Evolutionary conservation across 2,797 vertebrate species (phyloP).

Genomic region (Rallus crepitans): DNA sequence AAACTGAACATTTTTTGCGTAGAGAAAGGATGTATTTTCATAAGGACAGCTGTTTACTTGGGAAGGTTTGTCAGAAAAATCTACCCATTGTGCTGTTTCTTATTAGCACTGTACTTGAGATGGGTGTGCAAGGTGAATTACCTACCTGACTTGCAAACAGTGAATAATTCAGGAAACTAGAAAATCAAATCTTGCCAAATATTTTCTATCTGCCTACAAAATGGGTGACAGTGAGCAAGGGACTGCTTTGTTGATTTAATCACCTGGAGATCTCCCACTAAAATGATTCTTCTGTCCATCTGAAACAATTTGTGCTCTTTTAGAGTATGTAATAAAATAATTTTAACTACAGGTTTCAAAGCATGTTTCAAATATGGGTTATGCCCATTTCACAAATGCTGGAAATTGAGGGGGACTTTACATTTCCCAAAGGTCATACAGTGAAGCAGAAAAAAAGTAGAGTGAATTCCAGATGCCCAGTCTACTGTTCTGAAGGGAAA

Average conservation of each 20-base stretch:
- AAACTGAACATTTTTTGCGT: not conserved
- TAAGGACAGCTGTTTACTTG: not conserved
- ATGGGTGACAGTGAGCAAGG: not conserved
- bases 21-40: not conserved
- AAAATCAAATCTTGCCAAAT: not conserved
- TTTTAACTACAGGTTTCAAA: not conserved
- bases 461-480: not conserved
- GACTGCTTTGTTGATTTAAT: not conserved
- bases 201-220: not conserved
- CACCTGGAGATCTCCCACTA: not conserved
- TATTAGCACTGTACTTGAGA: not conserved
- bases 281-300: not conserved
- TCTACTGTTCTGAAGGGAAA: not conserved
- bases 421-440: not conserved
- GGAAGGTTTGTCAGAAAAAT: not conserved
- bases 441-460: not conserved
- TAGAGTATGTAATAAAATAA: not conserved
- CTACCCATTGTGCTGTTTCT: not conserved
- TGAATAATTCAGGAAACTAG: conserved; percentile 35
- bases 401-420: not conserved
- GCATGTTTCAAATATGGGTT: not conserved
- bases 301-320: not conserved
- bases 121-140: not conserved
- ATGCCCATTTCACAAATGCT: not conserved
- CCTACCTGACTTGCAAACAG: not conserved